These are phyloP conservation scores for Cephalotes varians DNA, from an alignment of 2,888 invertebrate genomes.

Conservation along the genomic window DNA sequence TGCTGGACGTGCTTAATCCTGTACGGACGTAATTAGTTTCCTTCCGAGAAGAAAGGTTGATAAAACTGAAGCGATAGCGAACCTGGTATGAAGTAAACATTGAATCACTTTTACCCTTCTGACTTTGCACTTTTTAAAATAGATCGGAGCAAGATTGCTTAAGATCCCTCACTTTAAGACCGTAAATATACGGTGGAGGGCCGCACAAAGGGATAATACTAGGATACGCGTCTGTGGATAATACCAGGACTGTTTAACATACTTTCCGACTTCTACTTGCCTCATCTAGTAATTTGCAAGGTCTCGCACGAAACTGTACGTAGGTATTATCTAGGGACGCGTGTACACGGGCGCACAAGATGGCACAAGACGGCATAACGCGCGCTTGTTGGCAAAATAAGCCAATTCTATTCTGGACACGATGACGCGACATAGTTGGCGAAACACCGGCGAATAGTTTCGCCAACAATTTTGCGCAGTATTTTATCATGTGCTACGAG, in stretches of 20 bases:
- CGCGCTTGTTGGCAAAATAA: constrained; percentile 55
- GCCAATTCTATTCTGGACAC: constrained; percentile 51
- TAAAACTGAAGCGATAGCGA: constrained; percentile 31
- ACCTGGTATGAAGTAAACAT: constrained; percentile 26
- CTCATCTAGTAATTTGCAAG: constrained; percentile 46
- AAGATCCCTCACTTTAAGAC: constrained; percentile 4
- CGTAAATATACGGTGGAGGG: constrained; percentile 28
- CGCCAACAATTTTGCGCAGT: constrained; percentile 79
- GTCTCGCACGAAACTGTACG: constrained; percentile 39
- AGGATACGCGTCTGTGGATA: constrained; percentile 31
- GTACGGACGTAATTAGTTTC: constrained; percentile 45
- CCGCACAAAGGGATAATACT: constrained; percentile 29
- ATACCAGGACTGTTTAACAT: constrained; percentile 29
- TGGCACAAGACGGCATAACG: constrained; percentile 48
- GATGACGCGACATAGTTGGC: constrained; percentile 77
- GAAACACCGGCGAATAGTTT: constrained; percentile 79
- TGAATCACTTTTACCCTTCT: constrained; percentile 12
- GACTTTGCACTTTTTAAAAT: constrained; percentile 35
- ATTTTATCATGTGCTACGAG: constrained; percentile 68
- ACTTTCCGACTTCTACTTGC: constrained; percentile 42
- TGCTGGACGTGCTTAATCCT: constrained; percentile 51
- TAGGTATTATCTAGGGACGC: constrained; percentile 7
- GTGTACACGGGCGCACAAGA: constrained; percentile 30
- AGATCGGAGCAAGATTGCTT: not conserved
- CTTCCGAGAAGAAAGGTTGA: constrained; percentile 36